phyloP scores from a whole-genome alignment of 2,797 vertebrate genomes.

The Eulemur mongoz region DNA sequence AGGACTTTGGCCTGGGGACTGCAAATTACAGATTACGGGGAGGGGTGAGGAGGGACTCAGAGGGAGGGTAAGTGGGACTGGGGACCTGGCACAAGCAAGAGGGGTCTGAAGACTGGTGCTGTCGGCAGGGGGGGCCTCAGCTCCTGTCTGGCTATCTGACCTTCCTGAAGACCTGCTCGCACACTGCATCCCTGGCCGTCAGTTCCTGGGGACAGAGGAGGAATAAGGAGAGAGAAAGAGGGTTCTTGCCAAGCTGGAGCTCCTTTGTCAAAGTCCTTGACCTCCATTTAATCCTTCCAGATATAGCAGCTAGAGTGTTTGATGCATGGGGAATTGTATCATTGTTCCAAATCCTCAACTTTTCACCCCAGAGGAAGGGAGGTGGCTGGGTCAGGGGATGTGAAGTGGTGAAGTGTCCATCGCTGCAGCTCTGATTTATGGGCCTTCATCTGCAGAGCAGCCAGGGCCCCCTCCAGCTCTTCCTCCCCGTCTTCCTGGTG shows the following conservation, averaged over 20 bases:
- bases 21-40: slow-evolving; percentile 14
- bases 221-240: background rate
- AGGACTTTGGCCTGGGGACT: slow-evolving; percentile 29
- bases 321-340: slow-evolving; percentile 14
- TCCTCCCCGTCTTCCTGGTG: background rate
- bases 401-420: background rate
- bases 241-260: background rate
- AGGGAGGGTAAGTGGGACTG: background rate
- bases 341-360: background rate
- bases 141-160: slow-evolving; percentile 81
- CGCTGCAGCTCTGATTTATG: background rate
- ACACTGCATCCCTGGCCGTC: slow-evolving; percentile 89
- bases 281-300: background rate
- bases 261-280: background rate
- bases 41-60: background rate
- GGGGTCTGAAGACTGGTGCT: background rate
- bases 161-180: slow-evolving; percentile 95
- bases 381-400: background rate
- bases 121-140: background rate
- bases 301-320: background rate
- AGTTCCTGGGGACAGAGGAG: slow-evolving; percentile 87
- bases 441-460: background rate
- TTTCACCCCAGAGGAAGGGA: slow-evolving; percentile 53
- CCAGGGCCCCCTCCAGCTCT: background rate
- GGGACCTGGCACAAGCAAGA: background rate